phyloP scores from a whole-genome alignment of 1,140 invertebrate species.

The Diprion similis region DNA sequence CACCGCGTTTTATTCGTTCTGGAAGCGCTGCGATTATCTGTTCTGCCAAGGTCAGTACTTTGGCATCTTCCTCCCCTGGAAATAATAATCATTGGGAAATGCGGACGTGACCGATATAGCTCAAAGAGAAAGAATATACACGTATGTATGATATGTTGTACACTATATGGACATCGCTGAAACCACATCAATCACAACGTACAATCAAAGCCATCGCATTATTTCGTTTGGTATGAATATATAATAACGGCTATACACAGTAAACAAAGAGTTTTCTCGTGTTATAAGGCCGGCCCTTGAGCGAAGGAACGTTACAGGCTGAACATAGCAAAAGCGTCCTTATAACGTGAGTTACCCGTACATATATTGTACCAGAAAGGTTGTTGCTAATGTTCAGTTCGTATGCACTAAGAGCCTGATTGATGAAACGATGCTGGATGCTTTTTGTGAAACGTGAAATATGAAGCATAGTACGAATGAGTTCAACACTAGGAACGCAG shows the following conservation, averaged over 20 bases:
- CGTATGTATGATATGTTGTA: no score
- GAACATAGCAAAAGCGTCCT: no score
- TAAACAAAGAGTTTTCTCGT: no score
- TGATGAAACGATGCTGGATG: no score
- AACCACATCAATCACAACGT: not conserved
- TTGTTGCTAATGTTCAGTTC: not conserved
- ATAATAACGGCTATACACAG: not conserved
- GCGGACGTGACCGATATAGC: not conserved
- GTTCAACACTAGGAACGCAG: not conserved
- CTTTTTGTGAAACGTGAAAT: no score
- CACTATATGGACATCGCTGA: not conserved
- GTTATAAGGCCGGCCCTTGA: no score
- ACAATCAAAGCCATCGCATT: conserved; percentile 4
- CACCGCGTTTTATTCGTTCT: conserved; percentile 86
- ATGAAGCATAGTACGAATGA: no score
- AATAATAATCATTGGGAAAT: conserved; percentile 49
- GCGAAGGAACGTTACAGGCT: no score
- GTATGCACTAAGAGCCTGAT: no score
- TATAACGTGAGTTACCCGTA: no score
- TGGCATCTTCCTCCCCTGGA: conserved; percentile 90
- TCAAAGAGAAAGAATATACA: no score
- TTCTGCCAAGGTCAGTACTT: conserved; percentile 92
- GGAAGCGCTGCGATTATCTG: conserved; percentile 98
- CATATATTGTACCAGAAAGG: not conserved
- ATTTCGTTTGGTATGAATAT: not conserved